Evolutionary conservation across 2,797 vertebrate species (phyloP).

Genomic region (Arnoldichthys spilopterus): DNA sequence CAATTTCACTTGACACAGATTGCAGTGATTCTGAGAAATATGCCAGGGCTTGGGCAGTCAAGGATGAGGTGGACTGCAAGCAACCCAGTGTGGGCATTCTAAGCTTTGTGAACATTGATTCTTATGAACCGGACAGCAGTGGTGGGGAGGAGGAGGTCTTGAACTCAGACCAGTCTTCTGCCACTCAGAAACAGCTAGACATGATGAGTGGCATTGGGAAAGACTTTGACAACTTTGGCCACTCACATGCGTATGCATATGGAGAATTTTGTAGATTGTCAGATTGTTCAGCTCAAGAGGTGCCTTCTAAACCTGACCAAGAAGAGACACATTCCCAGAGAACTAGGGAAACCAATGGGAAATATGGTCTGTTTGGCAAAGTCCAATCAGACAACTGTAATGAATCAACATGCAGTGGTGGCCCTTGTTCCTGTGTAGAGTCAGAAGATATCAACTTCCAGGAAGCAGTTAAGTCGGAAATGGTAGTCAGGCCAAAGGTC

Average conservation of each 20-base stretch:
- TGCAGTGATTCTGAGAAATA: conserved; percentile 30
- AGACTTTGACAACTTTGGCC: conserved; percentile 54
- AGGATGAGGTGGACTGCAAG: conserved; percentile 18
- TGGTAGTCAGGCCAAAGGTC: conserved; percentile 85
- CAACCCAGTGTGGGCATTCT: conserved; percentile 63
- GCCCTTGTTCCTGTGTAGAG: conserved; percentile 42
- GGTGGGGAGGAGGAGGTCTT: conserved; percentile 68
- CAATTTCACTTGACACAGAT: conserved; percentile 34
- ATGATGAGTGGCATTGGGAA: conserved; percentile 68
- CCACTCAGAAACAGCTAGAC: conserved; percentile 65
- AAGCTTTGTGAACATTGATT: conserved; percentile 74
- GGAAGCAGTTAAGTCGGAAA: conserved; percentile 68
- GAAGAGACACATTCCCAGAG: conserved; percentile 42
- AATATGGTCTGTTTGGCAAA: conserved; percentile 47
- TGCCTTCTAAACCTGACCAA: conserved; percentile 38
- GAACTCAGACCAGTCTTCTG: conserved; percentile 51
- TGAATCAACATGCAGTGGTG: conserved; percentile 27
- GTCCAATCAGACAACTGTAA: conserved; percentile 42
- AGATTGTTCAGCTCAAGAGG: conserved; percentile 56
- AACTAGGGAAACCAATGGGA: conserved; percentile 56
- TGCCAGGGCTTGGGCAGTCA: conserved; percentile 44
- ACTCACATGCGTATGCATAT: conserved; percentile 56
- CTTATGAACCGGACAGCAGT: conserved; percentile 74
- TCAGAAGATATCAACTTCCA: conserved; percentile 47
- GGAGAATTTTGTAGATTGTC: conserved; percentile 61